Evolutionary conservation across 2,113 vertebrate genomes (phyloP), one percentile per base, ranked within the genome.

Genomic region (Antennarius striatus): DNA sequence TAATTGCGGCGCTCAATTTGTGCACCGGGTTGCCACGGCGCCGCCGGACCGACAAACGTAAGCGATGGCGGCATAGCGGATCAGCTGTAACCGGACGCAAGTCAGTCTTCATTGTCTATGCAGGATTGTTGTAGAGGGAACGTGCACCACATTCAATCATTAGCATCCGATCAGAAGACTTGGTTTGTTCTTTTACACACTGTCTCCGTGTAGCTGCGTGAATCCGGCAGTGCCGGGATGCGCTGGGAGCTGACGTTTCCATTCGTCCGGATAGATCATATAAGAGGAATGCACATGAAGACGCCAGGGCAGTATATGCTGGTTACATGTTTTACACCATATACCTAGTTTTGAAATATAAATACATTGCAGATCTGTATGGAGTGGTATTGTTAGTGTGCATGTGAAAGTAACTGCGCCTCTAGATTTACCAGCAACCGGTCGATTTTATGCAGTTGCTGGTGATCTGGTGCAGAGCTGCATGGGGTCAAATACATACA

Each of bases 1-100:
- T 53, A 12, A 53, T 36, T 51, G 28, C 5, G 10, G 10, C 3
- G 6, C 53, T 43, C 63, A 81, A 86, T 79, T 69, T 56, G 40
- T 30, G 22, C 13, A 32, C 63, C 15, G 4, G 54, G 6, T 4
- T 15, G 68, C 30, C 57, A 76, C 52, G 42, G 56, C 60, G 14
- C 8, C 29, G 47, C 5, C 14, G 14, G 14, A 22, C 17, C 14
- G 11, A 17, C 54, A 3, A 12, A 28, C 68, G 64, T 52, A 74
- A 48, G 48, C 45, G 13, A 48, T 29, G 54, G 45, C 53, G 10
- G 46, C 36, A 16, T 4, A 9, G 17, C n/a, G 50, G 36, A 32
- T 56, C 56, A 6, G 43, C 7, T 22, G 36, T 52, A 6, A 13
- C 11, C 11, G n/a, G 6, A 17, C 6, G 6, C n/a, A 17, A 16